Evolutionary conservation across 2,113 vertebrate genomes (phyloP).

Genomic region (Etia nguti): DNA sequence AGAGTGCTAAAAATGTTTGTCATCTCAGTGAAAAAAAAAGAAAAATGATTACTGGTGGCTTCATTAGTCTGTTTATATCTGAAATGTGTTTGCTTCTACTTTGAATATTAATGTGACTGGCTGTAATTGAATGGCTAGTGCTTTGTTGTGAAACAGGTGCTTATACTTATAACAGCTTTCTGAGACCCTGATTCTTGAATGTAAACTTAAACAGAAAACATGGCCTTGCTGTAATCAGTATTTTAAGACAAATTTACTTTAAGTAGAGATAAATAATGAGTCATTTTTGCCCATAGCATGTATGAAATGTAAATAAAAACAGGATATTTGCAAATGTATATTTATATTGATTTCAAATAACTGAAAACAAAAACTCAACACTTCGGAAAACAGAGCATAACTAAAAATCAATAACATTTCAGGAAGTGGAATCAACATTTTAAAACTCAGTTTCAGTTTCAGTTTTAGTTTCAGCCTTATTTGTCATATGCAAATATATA

Average conservation of each 20-base stretch:
- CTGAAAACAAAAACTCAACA: not conserved
- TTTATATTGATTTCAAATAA: not conserved
- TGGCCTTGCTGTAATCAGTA: not conserved
- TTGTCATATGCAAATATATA: too few species aligned
- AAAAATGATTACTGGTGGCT: not conserved
- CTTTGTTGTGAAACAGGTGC: not conserved
- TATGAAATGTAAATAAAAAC: not conserved
- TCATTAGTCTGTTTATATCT: conserved; percentile 7
- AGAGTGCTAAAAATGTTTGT: not conserved
- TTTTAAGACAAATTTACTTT: not conserved
- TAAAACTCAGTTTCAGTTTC: too few species aligned
- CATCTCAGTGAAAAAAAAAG: not conserved
- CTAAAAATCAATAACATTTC: not conserved
- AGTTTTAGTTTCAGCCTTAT: too few species aligned
- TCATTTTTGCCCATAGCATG: not conserved
- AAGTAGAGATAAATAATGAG: not conserved
- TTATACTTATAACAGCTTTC: not conserved
- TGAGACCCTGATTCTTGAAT: not conserved
- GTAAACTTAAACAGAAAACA: not conserved
- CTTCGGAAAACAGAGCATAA: not conserved
- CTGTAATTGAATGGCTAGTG: not conserved
- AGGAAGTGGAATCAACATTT: not conserved
- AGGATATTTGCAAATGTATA: not conserved
- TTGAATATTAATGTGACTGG: not conserved
- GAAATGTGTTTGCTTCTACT: not conserved